Conservation (phyloP, 2,797 vertebrate species). For the Argentina silus region DNA sequence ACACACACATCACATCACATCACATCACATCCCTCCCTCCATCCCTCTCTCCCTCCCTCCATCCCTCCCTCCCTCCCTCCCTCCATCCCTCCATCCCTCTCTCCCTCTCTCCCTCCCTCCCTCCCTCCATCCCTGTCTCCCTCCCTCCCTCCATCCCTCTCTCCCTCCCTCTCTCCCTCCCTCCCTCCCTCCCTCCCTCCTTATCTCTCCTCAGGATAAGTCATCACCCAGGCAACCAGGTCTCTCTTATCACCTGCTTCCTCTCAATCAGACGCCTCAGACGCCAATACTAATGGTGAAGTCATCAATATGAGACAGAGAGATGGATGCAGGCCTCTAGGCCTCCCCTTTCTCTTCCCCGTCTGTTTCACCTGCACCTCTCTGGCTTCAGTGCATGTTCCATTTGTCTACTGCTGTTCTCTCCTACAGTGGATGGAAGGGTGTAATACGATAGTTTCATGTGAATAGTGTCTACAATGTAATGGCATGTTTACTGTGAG, state of each 20-base stretch:
- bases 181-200: slow-evolving; percentile 19
- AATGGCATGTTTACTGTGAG: slow-evolving; percentile 44
- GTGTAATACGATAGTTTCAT: too few relatives aligned
- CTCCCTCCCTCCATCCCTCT: not conserved
- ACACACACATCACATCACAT: slow-evolving; percentile 13
- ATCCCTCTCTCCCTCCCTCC: slow-evolving; percentile 7
- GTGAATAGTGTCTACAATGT: too few relatives aligned
- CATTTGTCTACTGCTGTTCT: too few relatives aligned
- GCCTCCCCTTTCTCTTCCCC: slow-evolving; percentile 36
- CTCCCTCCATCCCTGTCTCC: too few relatives aligned
- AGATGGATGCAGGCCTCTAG: slow-evolving; percentile 32
- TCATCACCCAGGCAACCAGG: slow-evolving; percentile 53
- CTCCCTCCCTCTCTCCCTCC: slow-evolving; percentile 19
- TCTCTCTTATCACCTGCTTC: slow-evolving; percentile 61
- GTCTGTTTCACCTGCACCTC: slow-evolving; percentile 30
- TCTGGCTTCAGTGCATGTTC: slow-evolving; percentile 12
- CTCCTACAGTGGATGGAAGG: too few relatives aligned
- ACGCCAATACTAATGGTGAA: slow-evolving; percentile 53
- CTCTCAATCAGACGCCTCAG: slow-evolving; percentile 49
- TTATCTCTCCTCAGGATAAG: slow-evolving; percentile 52
- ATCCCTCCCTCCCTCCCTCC: not conserved
- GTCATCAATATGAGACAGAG: slow-evolving; percentile 50
- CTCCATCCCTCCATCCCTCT: slow-evolving; percentile 15
- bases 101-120: slow-evolving; percentile 34
- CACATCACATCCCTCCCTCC: slow-evolving; percentile 27